These are phyloP conservation scores for Mastacembelus armatus DNA, from an alignment of 2,797 vertebrate genomes.

Conservation along the genomic window DNA sequence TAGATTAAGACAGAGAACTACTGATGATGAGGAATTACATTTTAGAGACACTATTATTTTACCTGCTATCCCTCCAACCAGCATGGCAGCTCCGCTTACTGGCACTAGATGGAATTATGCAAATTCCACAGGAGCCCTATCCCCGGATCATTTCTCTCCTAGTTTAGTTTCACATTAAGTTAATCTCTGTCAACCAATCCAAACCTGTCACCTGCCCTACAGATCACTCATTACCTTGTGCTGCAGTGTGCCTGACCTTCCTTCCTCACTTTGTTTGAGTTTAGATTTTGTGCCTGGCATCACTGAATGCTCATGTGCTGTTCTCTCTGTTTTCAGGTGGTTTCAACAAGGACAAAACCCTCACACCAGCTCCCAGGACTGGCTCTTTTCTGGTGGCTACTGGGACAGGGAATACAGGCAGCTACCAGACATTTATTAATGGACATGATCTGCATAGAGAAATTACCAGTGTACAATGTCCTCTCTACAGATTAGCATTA, in stretches of 20 bases:
- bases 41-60: conserved; percentile 2
- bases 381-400: conserved; percentile 93
- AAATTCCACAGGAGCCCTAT: background rate
- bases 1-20: background rate
- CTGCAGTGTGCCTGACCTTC: conserved; percentile 15
- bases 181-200: conserved; percentile 3
- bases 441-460: conserved; percentile 8
- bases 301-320: conserved; percentile 18
- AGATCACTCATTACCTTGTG: conserved; percentile 10
- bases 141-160: background rate
- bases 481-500: conserved; percentile 15
- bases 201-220: background rate
- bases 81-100: conserved; percentile 40
- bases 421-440: conserved; percentile 94
- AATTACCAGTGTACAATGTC: background rate
- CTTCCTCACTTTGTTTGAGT: conserved; percentile 7
- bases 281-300: background rate
- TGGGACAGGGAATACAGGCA: conserved; percentile 95
- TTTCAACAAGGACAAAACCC: conserved; percentile 95
- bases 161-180: background rate
- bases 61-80: conserved; percentile 12
- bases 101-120: conserved; percentile 36
- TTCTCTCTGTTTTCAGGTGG: conserved; percentile 86
- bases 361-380: conserved; percentile 91
- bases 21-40: background rate